A percentile compares a stretch with the other conserved stretches of the same genome.
Evolutionary conservation across 1,140 invertebrate species (phyloP).

Genomic region (Drosophila subpulchrella): DNA sequence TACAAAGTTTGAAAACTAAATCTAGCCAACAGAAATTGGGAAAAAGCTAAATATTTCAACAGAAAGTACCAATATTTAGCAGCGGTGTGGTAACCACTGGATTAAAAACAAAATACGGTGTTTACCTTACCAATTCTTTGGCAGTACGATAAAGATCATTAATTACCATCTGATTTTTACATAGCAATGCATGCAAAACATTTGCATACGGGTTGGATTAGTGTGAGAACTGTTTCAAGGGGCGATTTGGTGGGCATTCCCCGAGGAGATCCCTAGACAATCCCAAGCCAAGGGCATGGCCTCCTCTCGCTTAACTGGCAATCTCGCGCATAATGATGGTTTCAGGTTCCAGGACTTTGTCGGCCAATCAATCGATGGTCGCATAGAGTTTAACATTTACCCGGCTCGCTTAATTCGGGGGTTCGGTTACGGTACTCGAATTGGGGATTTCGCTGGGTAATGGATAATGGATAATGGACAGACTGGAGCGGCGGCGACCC

Average conservation of each 20-base stretch:
- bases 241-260: background rate
- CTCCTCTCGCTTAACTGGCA: background rate
- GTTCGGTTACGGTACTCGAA: slow-evolving; percentile 65
- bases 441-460: slow-evolving; percentile 29
- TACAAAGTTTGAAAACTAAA: too few species aligned
- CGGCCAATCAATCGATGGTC: slow-evolving; percentile 13
- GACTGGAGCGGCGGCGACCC: slow-evolving; percentile 8
- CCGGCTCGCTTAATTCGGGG: slow-evolving; percentile 55
- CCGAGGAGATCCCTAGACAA: background rate
- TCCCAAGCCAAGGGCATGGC: slow-evolving; percentile 6
- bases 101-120: too few species aligned
- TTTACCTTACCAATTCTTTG: too few species aligned
- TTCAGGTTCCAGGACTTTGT: background rate
- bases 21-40: too few species aligned
- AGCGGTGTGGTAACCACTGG: too few species aligned
- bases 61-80: too few species aligned
- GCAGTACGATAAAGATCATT: too few species aligned
- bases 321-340: slow-evolving; percentile 1
- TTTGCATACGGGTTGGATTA: background rate
- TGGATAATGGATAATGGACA: background rate
- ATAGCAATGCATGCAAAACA: background rate
- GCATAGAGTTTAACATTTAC: slow-evolving; percentile 5
- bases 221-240: slow-evolving; percentile 1
- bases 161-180: background rate
- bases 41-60: too few species aligned